Conservation (phyloP, 1,140 invertebrate genomes). For the Calephelis virginiensis region DNA sequence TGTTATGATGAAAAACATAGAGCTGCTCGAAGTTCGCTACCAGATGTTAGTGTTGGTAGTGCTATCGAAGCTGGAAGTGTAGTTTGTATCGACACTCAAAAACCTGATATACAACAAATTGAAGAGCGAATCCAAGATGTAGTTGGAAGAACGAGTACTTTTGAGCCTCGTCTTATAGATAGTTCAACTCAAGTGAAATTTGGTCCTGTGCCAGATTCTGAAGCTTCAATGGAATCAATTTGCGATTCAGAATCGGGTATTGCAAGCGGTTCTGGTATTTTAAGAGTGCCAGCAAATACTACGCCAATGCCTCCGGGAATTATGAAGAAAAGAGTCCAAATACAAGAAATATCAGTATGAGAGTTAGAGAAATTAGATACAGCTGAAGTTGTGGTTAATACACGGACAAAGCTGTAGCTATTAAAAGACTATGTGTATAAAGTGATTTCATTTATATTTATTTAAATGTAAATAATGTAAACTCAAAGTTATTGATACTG, state of each 20-base stretch:
- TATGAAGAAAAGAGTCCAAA: constrained; percentile 91
- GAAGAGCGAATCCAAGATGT: constrained; percentile 60
- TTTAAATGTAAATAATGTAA: constrained; percentile 52
- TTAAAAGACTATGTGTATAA: constrained; percentile 41
- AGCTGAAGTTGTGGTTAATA: constrained; percentile 67
- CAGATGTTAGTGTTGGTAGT: constrained; percentile 83
- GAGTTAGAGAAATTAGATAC: constrained; percentile 54
- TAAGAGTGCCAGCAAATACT: constrained; percentile 79
- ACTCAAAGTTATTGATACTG: constrained; percentile 26
- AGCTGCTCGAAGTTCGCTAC: constrained; percentile 77
- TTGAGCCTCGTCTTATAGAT: constrained; percentile 70
- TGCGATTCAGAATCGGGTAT: constrained; percentile 70
- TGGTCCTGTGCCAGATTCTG: constrained; percentile 52
- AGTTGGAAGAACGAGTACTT: constrained; percentile 68
- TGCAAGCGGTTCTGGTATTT: constrained; percentile 67
- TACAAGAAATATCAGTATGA: constrained; percentile 93
- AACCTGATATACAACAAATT: constrained; percentile 78
- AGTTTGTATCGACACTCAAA: constrained; percentile 75
- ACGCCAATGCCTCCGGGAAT: constrained; percentile 86
- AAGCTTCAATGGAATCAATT: constrained; percentile 66
- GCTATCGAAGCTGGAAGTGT: constrained; percentile 76
- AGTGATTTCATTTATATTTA: constrained; percentile 22
- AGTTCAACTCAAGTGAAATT: constrained; percentile 77
- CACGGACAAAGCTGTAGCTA: constrained; percentile 69
- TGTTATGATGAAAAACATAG: constrained; percentile 81